These are phyloP conservation scores for Stegodyphus mimosarum DNA, from an alignment of 1,140 invertebrate genomes.

Conservation along the genomic window DNA sequence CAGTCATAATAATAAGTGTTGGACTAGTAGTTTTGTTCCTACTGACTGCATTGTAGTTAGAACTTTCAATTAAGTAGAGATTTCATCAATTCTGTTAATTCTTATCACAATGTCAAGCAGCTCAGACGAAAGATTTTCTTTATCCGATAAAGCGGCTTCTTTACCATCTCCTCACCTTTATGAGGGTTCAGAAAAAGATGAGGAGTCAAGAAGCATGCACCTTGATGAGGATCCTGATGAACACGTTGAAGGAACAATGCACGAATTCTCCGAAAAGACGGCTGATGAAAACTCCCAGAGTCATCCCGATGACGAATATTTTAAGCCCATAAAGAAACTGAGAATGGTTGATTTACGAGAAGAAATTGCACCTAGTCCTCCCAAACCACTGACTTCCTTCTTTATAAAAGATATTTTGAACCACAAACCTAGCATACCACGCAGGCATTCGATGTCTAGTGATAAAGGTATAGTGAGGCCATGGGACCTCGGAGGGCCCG, in stretches of 20 bases:
- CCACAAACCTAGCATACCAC: slow-evolving; percentile 75
- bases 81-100: background rate
- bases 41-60: background rate
- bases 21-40: too few relatives aligned
- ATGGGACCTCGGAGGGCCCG: slow-evolving; percentile 77
- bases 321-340: slow-evolving; percentile 57
- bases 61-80: background rate
- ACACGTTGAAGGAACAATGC: background rate
- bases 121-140: slow-evolving; percentile 7
- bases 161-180: slow-evolving; percentile 12
- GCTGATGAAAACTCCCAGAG: background rate
- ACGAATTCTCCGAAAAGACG: background rate
- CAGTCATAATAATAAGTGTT: too few relatives aligned
- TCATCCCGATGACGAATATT: slow-evolving; percentile 57
- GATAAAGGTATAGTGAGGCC: slow-evolving; percentile 81
- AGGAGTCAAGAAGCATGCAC: slow-evolving; percentile 5
- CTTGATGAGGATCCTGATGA: background rate
- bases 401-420: slow-evolving; percentile 92
- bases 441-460: slow-evolving; percentile 16
- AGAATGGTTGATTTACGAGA: slow-evolving; percentile 30
- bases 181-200: slow-evolving; percentile 24
- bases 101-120: slow-evolving; percentile 3
- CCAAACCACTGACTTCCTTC: slow-evolving; percentile 75
- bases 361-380: slow-evolving; percentile 2
- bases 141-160: background rate